Evolutionary conservation across 2,797 vertebrate species (phyloP).

Genomic region (Valencia hispanica): DNA sequence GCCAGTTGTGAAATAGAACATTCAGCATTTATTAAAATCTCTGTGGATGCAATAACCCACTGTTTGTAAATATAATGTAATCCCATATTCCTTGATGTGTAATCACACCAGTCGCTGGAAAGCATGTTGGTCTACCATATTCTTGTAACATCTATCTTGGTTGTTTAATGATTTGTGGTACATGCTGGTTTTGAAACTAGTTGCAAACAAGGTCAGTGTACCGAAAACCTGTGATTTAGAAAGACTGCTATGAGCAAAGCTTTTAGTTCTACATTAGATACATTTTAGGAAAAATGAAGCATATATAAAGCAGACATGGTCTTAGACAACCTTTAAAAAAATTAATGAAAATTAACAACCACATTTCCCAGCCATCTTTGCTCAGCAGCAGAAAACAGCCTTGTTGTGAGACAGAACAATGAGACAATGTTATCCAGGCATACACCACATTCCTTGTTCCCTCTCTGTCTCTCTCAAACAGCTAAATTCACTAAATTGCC

Average conservation of each 20-base stretch:
- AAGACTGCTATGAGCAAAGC: neutral
- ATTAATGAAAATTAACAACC: slow-evolving; percentile 28
- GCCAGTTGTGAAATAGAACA: slow-evolving; percentile 52
- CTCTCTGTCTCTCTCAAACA: slow-evolving; percentile 71
- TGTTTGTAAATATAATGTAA: slow-evolving; percentile 27
- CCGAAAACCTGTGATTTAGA: slow-evolving; percentile 18
- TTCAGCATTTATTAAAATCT: slow-evolving; percentile 50
- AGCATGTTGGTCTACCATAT: slow-evolving; percentile 39
- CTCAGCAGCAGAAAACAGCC: slow-evolving; percentile 72
- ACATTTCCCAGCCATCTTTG: slow-evolving; percentile 72
- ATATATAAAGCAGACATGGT: slow-evolving; percentile 71
- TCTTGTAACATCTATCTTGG: slow-evolving; percentile 24
- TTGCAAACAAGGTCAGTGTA: neutral
- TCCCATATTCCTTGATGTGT: slow-evolving; percentile 25
- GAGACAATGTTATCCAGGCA: slow-evolving; percentile 75
- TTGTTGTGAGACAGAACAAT: slow-evolving; percentile 78
- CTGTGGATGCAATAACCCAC: slow-evolving; percentile 35
- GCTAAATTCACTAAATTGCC: slow-evolving; percentile 76
- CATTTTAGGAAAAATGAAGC: slow-evolving; percentile 33
- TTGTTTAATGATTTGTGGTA: slow-evolving; percentile 33
- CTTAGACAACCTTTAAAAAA: slow-evolving; percentile 47
- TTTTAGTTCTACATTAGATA: neutral
- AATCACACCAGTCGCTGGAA: slow-evolving; percentile 44
- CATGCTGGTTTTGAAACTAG: slow-evolving; percentile 18
- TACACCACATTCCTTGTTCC: slow-evolving; percentile 71